Conservation (phyloP, 2,888 invertebrate genomes). For the Adelphocoris suturalis region DNA sequence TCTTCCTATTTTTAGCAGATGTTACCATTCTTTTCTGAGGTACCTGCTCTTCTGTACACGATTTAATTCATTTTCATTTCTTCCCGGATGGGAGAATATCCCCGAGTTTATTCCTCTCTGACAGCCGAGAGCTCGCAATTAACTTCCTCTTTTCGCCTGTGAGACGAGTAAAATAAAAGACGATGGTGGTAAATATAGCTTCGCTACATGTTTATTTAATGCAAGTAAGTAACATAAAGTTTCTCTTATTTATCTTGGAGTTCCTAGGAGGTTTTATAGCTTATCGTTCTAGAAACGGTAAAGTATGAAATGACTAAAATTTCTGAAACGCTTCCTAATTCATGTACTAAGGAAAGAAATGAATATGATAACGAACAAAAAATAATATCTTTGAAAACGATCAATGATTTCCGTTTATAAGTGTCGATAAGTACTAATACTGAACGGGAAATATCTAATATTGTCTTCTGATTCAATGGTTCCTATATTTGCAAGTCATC, state of each 20-base stretch:
- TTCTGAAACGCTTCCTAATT: too few relatives aligned
- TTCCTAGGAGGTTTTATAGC: neutral
- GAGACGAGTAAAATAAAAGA: neutral
- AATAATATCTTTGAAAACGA: too few relatives aligned
- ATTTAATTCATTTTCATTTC: constrained; percentile 30
- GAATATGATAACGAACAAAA: too few relatives aligned
- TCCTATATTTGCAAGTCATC: too few relatives aligned
- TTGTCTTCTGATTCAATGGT: too few relatives aligned
- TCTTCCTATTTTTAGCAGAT: neutral
- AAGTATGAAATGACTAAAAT: too few relatives aligned
- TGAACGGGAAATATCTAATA: too few relatives aligned
- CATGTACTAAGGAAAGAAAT: too few relatives aligned
- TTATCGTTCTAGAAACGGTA: neutral
- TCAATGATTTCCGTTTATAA: too few relatives aligned
- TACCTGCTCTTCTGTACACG: neutral
- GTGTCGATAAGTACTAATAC: too few relatives aligned
- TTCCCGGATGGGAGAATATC: neutral
- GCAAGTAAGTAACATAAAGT: neutral
- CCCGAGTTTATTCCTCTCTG: constrained; percentile 24
- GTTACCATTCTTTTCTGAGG: neutral
- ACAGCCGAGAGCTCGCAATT: constrained; percentile 16
- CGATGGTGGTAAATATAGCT: neutral
- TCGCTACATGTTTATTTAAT: neutral
- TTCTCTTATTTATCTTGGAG: neutral
- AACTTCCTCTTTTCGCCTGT: neutral